These are phyloP conservation scores for Lagopus leucura DNA, from an alignment of 2,113 vertebrate species.

Conservation along the genomic window DNA sequence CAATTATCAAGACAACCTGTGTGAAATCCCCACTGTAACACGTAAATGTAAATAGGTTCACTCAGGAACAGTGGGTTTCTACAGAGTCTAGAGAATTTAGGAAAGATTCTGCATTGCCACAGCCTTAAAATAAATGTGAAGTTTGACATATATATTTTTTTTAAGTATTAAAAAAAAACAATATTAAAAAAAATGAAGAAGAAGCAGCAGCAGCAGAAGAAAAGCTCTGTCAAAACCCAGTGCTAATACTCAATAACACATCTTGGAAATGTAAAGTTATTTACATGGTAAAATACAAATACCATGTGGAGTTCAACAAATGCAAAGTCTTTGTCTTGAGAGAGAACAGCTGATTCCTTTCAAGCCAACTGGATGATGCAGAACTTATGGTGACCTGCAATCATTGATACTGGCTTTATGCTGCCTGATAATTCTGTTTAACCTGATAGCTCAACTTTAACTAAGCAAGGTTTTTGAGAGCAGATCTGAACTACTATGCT, in stretches of 20 bases:
- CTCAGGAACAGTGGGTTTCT: not conserved
- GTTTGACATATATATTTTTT: not conserved
- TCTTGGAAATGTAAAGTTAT: not conserved
- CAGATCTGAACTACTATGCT: not conserved
- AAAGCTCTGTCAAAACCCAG: not conserved
- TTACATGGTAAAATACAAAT: not conserved
- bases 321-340: not conserved
- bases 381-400: not conserved
- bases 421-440: not conserved
- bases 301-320: not conserved
- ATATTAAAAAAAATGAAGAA: not conserved
- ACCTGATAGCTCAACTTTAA: not conserved
- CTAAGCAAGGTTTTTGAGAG: not conserved
- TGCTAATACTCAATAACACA: not conserved
- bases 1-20: not conserved
- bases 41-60: not conserved
- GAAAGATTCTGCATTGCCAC: not conserved
- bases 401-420: fast-evolving
- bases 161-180: not conserved
- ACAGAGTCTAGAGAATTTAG: not conserved
- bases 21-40: not conserved
- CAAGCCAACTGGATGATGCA: not conserved
- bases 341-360: not conserved
- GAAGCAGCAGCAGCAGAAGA: not conserved
- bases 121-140: not conserved